Conservation (phyloP, 37 sponge, comb jelly and placozoan genomes). For the Spongilla lacustris region DNA sequence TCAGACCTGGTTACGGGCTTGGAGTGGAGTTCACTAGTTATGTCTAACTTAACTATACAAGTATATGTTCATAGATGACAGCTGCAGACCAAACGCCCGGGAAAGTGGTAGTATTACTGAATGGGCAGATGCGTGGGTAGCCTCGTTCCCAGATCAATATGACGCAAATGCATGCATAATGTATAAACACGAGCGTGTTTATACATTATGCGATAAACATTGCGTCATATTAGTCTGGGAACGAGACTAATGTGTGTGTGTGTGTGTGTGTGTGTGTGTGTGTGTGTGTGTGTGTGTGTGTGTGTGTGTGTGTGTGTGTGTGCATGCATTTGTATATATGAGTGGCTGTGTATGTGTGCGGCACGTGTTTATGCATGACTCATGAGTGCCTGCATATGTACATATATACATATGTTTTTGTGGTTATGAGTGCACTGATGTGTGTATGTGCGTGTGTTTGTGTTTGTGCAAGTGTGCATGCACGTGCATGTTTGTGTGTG, state of each 20-base stretch:
- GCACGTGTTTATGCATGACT: not conserved
- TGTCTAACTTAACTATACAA: no score
- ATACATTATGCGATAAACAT: not conserved
- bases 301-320: constrained; percentile 12
- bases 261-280: not conserved
- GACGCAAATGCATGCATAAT: no score
- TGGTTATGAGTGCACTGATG: constrained; percentile 16
- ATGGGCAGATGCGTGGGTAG: not conserved
- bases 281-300: not conserved
- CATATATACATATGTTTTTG: not conserved
- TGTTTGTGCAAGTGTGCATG: no score
- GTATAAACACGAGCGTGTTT: no score
- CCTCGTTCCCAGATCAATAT: no score
- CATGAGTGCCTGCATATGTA: not conserved
- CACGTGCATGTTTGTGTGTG: constrained; percentile 27
- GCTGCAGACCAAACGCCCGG: no score
- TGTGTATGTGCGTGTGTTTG: constrained; percentile 22
- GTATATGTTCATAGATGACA: no score
- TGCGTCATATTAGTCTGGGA: no score
- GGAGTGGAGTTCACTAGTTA: no score
- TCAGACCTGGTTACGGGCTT: no score
- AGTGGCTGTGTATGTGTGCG: not conserved
- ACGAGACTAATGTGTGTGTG: constrained; percentile 6
- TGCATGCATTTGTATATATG: not conserved
- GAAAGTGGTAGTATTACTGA: not conserved